Conservation (phyloP, 2,113 vertebrate species). For the Myrmecophaga tridactyla region DNA sequence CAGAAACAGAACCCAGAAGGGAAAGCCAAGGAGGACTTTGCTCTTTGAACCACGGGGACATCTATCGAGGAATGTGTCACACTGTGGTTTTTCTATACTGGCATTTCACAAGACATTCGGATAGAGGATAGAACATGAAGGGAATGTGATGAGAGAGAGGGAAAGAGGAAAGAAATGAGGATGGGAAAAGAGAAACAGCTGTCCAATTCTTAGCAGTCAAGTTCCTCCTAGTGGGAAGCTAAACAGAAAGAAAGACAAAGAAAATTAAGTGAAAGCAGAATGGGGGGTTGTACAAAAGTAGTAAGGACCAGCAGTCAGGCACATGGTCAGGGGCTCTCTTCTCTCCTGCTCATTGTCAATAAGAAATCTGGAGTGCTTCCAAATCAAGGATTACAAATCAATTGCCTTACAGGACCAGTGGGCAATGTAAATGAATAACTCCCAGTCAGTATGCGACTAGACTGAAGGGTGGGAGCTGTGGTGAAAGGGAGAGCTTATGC, state of each 20-base stretch:
- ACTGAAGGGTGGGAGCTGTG: background rate
- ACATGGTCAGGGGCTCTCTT: background rate
- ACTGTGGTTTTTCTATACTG: background rate
- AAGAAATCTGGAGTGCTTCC: background rate
- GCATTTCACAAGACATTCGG: background rate
- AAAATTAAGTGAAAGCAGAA: background rate
- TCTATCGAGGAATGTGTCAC: slow-evolving; percentile 28
- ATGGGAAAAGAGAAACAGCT: background rate
- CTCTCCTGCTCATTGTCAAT: background rate
- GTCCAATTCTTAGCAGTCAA: background rate
- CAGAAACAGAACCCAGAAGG: slow-evolving; percentile 33
- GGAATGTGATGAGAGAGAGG: background rate
- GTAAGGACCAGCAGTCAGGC: background rate
- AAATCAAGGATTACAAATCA: background rate
- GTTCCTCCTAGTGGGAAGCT: background rate
- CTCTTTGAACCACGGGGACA: background rate
- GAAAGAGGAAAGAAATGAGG: background rate
- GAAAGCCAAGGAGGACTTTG: slow-evolving; percentile 30
- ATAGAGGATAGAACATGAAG: background rate
- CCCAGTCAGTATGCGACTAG: background rate
- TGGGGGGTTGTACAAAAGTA: background rate
- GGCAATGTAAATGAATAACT: background rate
- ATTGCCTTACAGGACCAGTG: background rate
- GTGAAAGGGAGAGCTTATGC: background rate
- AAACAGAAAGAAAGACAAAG: background rate